phyloP scores from a whole-genome alignment of 2,797 vertebrate genomes.

The Myotis planiceps region DNA sequence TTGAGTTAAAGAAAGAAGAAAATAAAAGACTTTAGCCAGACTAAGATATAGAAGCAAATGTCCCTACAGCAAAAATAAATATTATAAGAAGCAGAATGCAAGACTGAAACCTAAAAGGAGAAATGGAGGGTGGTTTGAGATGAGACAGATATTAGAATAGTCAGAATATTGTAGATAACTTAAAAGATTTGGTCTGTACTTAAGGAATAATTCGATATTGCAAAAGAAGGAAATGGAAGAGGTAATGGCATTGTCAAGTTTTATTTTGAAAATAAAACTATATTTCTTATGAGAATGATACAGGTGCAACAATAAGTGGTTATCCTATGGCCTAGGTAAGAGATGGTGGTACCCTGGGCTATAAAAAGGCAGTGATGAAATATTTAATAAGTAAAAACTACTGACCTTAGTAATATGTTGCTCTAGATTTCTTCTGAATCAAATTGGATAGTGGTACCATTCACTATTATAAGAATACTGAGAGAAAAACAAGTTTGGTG shows the following conservation, averaged over 20 bases:
- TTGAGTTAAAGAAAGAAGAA: neutral
- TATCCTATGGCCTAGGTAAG: neutral
- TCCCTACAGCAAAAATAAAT: neutral
- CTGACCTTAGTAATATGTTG: neutral
- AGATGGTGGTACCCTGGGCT: neutral
- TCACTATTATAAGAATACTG: neutral
- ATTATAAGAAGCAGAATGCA: neutral
- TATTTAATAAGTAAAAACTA: neutral
- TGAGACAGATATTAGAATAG: neutral
- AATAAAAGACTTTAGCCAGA: neutral
- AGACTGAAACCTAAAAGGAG: neutral
- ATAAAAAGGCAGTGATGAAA: neutral
- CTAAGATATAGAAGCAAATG: neutral
- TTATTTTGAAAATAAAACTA: neutral
- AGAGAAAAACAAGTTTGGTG: neutral
- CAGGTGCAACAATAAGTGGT: neutral
- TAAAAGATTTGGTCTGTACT: neutral
- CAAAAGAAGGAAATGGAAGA: neutral
- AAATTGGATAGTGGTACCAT: rapidly evolving
- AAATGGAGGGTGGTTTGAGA: neutral
- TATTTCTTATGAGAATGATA: neutral
- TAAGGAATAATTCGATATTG: neutral
- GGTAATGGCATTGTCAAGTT: neutral
- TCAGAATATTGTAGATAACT: neutral
- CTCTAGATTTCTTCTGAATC: neutral